Evolutionary conservation across 2,888 invertebrate genomes (phyloP), one percentile per base, ranked within the genome.

Genomic region (Scaptomyza caliginosa): DNA sequence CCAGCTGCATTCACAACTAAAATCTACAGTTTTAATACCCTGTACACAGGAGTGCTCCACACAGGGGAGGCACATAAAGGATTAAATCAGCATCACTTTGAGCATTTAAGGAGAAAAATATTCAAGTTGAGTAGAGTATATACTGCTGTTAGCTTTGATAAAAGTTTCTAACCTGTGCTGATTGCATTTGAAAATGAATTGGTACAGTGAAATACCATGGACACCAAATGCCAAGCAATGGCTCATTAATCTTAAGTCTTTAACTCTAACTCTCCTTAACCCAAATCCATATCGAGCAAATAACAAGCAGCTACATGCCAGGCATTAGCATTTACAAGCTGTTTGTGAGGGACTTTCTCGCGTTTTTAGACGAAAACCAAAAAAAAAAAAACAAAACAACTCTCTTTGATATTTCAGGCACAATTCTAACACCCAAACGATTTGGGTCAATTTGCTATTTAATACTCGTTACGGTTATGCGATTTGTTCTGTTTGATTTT

Each of bases 371-470:
- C 7, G 24, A 5, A 1, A 11, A 30, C 2, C 3, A 30, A 11
- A 11, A 30, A 30, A 11, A 30, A n/a, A 21, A 7, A 19, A 46
- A 3, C n/a, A 3, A 30, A 32, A 13, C 32, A 32, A 32, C 13
- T 32, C 11, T 19, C 34, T 69, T 64, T 16, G 51, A 55, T 42
- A 75, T 71, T 71, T 58, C 55, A 65, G 58, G 71, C 71, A 65
- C 71, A 71, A 26, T 65, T 56, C 51, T 59, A 55, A 46, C 51
- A 50, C 39, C 64, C 34, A 36, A 66, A 42, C 23, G 51, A 81
- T 86, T 87, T 86, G 59, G 81, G 81, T 81, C 87, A 81, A 54
- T 78, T 82, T 39, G 62, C 68, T 66, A 79, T 80, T 77, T 65
- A 63, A 69, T 62, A 69, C 77, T 74, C 75, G 70, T 64, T 75